Conservation (phyloP, 2,888 invertebrate species). For the Penaeus monodon region DNA sequence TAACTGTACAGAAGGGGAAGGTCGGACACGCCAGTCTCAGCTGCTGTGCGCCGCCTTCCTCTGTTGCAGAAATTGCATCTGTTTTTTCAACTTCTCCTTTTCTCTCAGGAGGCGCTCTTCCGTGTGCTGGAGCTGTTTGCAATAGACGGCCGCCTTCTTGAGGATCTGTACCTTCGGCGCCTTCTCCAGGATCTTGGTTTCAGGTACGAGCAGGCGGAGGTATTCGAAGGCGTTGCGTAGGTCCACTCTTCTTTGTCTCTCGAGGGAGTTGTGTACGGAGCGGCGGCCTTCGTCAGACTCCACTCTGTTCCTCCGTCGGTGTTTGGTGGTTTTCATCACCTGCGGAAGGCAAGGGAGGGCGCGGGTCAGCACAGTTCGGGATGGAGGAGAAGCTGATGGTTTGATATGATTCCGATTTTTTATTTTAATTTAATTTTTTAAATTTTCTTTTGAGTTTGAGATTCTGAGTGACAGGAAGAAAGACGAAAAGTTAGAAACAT, state of each 20-base stretch:
- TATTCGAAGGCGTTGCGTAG: constrained; percentile 88
- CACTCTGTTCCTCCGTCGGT: constrained; percentile 39
- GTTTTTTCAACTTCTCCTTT: constrained; percentile 44
- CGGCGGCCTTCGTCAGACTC: constrained; percentile 50
- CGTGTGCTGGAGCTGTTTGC: constrained; percentile 19
- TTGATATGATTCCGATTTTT: too few species aligned
- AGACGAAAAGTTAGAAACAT: too few species aligned
- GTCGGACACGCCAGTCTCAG: neutral
- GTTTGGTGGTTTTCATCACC: constrained; percentile 49
- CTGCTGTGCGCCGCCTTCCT: constrained; percentile 30
- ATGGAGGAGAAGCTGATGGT: too few species aligned
- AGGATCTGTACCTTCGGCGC: constrained; percentile 90
- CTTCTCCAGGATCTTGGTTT: constrained; percentile 82
- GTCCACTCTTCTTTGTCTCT: constrained; percentile 88
- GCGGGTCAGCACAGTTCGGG: neutral
- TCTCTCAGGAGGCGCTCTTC: constrained; percentile 45
- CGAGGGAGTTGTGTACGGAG: constrained; percentile 86
- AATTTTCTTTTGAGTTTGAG: too few species aligned
- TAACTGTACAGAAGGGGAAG: constrained; percentile 45
- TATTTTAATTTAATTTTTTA: too few species aligned
- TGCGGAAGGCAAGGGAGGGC: neutral
- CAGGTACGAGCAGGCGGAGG: constrained; percentile 84
- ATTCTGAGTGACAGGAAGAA: too few species aligned
- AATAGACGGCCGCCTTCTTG: constrained; percentile 78
- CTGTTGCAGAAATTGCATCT: constrained; percentile 37